A percentile compares a stretch with the other conserved stretches of the same genome.
phyloP scores from a whole-genome alignment of 2,888 invertebrate species.

The Tetranychus truncatus region DNA sequence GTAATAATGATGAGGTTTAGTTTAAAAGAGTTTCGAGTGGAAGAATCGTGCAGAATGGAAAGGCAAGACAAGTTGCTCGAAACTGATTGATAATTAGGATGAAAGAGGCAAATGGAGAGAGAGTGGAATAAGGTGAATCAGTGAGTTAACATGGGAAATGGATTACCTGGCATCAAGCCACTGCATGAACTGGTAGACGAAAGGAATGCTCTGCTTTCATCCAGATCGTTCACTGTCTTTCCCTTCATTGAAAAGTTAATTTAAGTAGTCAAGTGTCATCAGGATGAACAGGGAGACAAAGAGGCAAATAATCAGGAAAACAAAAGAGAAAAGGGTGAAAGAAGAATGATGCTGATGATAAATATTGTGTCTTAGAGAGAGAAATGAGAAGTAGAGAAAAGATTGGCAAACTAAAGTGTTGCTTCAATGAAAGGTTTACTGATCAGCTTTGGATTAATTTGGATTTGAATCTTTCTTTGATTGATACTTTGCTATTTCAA shows the following conservation, averaged over 20 bases:
- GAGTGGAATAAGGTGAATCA: neutral
- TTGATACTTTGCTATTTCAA: no score
- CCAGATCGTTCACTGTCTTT: neutral
- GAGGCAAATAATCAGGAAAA: neutral
- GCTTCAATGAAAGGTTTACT: no score
- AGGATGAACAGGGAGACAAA: neutral
- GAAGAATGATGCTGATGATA: neutral
- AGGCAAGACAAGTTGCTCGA: neutral
- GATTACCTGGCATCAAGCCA: neutral
- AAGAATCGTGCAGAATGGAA: neutral
- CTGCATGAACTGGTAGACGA: neutral
- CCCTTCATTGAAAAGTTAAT: neutral
- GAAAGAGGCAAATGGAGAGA: neutral
- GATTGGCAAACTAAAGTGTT: no score
- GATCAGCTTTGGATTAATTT: no score
- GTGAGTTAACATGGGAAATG: neutral
- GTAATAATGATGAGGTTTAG: no score
- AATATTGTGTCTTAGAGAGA: neutral
- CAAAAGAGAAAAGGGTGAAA: neutral
- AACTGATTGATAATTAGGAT: neutral
- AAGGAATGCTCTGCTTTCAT: neutral
- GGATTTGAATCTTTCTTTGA: no score
- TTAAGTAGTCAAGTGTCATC: neutral
- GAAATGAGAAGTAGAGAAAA: no score
- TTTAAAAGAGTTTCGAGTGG: no score